phyloP scores from a whole-genome alignment of 1,140 invertebrate species.

The Leptoteleia sp. region DNA sequence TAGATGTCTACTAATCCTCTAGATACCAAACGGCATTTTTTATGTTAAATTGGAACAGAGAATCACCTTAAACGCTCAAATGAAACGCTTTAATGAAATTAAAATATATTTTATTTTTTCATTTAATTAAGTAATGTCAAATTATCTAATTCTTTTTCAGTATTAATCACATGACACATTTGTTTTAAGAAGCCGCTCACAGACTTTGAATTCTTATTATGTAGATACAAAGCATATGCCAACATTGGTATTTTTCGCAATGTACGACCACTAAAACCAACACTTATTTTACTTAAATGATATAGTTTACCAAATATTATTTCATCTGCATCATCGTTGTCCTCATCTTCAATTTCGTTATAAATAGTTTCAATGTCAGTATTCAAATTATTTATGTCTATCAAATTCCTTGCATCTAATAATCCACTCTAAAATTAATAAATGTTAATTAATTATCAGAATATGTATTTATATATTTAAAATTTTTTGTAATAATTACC shows the following conservation, averaged over 20 bases:
- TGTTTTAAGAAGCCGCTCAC: conserved; percentile 70
- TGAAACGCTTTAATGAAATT: too few species aligned
- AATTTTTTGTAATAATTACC: too few species aligned
- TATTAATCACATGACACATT: conserved; percentile 72
- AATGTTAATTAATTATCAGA: conserved; percentile 2
- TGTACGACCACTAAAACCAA: conserved; percentile 90
- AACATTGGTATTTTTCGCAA: conserved; percentile 94
- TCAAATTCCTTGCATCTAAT: conserved; percentile 76
- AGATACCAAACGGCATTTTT: too few species aligned
- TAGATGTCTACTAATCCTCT: too few species aligned
- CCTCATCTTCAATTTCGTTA: too few species aligned
- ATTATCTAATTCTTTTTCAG: conserved; percentile 66
- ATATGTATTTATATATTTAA: too few species aligned
- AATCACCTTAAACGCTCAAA: too few species aligned
- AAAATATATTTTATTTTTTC: conserved; percentile 5
- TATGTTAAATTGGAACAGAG: too few species aligned
- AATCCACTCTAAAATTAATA: conserved; percentile 80
- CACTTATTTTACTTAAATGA: conserved; percentile 82
- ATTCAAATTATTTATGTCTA: conserved; percentile 67
- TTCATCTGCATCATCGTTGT: conserved; percentile 68
- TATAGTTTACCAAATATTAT: conserved; percentile 73
- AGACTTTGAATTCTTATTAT: conserved; percentile 53
- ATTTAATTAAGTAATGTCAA: too few species aligned
- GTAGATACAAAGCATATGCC: conserved; percentile 84
- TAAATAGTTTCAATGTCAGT: conserved; percentile 12